Base-by-base conservation (phyloP, 1,140 invertebrate genomes). In the Drosophila ambigua region DNA sequence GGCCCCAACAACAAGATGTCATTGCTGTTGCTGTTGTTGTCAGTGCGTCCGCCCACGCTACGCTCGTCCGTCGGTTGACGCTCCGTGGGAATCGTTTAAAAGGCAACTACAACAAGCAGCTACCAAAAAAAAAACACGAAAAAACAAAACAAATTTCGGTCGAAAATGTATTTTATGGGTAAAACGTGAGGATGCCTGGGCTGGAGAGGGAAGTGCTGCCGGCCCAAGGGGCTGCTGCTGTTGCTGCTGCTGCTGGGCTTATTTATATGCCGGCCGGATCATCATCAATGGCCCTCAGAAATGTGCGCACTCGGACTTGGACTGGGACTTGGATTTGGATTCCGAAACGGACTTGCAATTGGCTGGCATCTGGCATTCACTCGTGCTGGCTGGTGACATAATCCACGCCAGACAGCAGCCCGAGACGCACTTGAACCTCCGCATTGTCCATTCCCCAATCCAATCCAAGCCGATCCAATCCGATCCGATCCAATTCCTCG, bases 271-370 rank as follows among this genome's bases (percentile, higher is more conserved):
- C 78, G 63, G 79, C 49, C 75, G 83, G 72, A 82, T 63, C 74
- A 76, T 87, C 82, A 84, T 87, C 82, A 72, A 88, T 87, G 82
- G 83, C 82, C 82, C 82, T 87, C 82, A 77, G 64, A 80, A 13
- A 39, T 39, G 65, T 71, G 46, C 75, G 53, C 74, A 64, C 58
- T 49, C 51, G 65, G 66, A 35, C 50, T 54, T 23, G 35, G 41
- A 43, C 13, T 59, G 28, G 13, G 20, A 45, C 35, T 69, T 57
- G 44, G 45, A 39, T 20, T 44, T 44, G 11, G 28, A 16, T 6
- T 41, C 50, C 31, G 49, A 11, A 11, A 5, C 35, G 1, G 35
- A 39, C 4, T 13, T 46, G 74, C 49, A 71, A 44, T 74, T 5
- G 7, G 3, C 35, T 5, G 7, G 3, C 35, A 59, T 66, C 59